Base-by-base conservation (phyloP, 2,888 invertebrate genomes). In the Pteria penguin region DNA sequence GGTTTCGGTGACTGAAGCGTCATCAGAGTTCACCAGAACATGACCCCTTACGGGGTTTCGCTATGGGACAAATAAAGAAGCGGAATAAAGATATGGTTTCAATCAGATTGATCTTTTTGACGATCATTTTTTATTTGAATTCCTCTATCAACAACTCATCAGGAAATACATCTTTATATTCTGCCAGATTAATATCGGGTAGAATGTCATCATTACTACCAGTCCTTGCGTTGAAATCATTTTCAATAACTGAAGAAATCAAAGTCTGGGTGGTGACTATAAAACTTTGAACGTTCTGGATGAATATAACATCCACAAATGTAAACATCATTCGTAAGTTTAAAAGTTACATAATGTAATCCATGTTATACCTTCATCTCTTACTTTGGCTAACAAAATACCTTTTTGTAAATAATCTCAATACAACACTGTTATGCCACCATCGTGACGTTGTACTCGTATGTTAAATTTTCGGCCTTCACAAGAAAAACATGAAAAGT, bases 301-400 rank as follows among this genome's bases (percentile, higher is more conserved):
- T 55, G 68, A 18, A 68, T 58, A 57, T 68, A 68, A 26, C 57
- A 58, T 22, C 57, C 54, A 22, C 68, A 68, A 2, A 68, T 24
- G 55, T 32, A 68, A 8, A 68, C 57, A 32, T 68, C 68, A 31
- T 31, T 32, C 14, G 2, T 1, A 1, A 4, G 24, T 2, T 26
- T 26, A 54, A 57, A 57, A n/a, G 14, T 33, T 55, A 14, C 55
- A 31, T 31, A 68, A 11, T 18, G 55, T 68, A 22, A 31, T 32
- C 68, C 68, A 68, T 8, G 57, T 31, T n/a, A 68, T 31, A 33
- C 68, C 68, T 26, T 57, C 55, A 22, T 57, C 24, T 31, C 33
- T n/a, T 57, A 8, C 14, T 11, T 32, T 58, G 4, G 32, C 36
- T 3, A 68, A 24, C 3, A 33, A 27, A 32, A 68, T 68, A 57